Conservation (phyloP, 2,113 vertebrate species). For the Etheostoma spectabile region DNA sequence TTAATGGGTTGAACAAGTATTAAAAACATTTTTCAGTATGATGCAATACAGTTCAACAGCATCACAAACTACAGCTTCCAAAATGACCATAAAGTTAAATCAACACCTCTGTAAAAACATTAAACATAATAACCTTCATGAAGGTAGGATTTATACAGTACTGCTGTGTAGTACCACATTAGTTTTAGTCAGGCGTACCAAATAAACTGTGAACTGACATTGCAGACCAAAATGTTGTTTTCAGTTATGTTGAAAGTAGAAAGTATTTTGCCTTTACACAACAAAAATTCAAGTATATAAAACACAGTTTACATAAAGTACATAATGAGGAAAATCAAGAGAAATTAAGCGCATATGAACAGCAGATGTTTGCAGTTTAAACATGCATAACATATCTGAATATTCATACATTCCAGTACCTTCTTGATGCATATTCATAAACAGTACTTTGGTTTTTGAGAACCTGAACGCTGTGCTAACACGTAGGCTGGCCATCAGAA, state of each 20-base stretch:
- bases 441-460: conserved; percentile 19
- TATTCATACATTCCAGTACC: conserved; percentile 46
- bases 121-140: not conserved
- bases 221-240: no score
- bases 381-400: conserved; percentile 44
- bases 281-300: not conserved
- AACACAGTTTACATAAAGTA: not conserved
- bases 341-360: not conserved
- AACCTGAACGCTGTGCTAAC: conserved; percentile 16
- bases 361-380: conserved; percentile 14
- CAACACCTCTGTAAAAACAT: no score
- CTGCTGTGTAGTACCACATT: not conserved
- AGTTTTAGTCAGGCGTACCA: not conserved
- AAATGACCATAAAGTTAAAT: no score
- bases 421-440: conserved; percentile 49
- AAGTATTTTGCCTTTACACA: not conserved
- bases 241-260: not conserved
- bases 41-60: not conserved
- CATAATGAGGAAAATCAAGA: conserved; percentile 12
- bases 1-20: not conserved
- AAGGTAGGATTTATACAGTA: not conserved
- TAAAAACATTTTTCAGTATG: not conserved
- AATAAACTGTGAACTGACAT: not conserved
- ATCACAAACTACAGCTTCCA: not conserved
- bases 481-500: conserved; percentile 21